Percentiles rank a stretch among this genome's conserved stretches.
Conservation (phyloP, 1,140 invertebrate species). For the Episyrphus balteatus region DNA sequence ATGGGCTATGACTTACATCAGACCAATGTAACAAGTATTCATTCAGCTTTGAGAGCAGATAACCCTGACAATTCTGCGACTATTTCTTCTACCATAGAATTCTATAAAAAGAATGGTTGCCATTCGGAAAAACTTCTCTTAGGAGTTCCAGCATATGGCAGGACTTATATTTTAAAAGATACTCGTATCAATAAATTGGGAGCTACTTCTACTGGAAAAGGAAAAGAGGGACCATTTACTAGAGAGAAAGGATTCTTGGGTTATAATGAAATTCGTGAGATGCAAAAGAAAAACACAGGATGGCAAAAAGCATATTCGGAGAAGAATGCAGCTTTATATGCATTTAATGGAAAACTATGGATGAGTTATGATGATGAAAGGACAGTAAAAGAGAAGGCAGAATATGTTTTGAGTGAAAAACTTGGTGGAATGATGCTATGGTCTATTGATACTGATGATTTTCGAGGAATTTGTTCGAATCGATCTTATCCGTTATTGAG, state of each 20-base stretch:
- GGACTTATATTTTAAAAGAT: slow-evolving; percentile 48
- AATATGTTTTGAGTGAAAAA: slow-evolving; percentile 35
- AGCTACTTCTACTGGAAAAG: slow-evolving; percentile 43
- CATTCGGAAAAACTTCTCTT: slow-evolving; percentile 46
- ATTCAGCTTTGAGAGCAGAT: slow-evolving; percentile 30
- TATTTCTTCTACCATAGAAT: neutral
- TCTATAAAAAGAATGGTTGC: neutral
- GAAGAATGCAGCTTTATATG: slow-evolving; percentile 19
- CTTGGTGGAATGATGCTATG: slow-evolving; percentile 69
- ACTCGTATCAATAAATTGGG: slow-evolving; percentile 38
- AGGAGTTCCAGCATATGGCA: slow-evolving; percentile 57
- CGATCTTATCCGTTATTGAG: too few species aligned
- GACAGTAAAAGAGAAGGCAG: slow-evolving; percentile 33
- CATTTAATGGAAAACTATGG: slow-evolving; percentile 35
- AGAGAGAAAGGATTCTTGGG: slow-evolving; percentile 53
- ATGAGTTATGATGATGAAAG: slow-evolving; percentile 33
- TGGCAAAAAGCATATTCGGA: slow-evolving; percentile 19
- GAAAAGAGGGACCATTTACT: slow-evolving; percentile 56
- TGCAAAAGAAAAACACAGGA: neutral
- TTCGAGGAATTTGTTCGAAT: slow-evolving; percentile 47
- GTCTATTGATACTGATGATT: slow-evolving; percentile 70
- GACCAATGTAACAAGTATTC: slow-evolving; percentile 43
- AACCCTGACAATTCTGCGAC: neutral
- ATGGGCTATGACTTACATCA: slow-evolving; percentile 38
- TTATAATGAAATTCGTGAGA: slow-evolving; percentile 58